These are phyloP conservation scores for Lordiphosa mommai DNA, from an alignment of 1,140 invertebrate species.

Conservation along the genomic window DNA sequence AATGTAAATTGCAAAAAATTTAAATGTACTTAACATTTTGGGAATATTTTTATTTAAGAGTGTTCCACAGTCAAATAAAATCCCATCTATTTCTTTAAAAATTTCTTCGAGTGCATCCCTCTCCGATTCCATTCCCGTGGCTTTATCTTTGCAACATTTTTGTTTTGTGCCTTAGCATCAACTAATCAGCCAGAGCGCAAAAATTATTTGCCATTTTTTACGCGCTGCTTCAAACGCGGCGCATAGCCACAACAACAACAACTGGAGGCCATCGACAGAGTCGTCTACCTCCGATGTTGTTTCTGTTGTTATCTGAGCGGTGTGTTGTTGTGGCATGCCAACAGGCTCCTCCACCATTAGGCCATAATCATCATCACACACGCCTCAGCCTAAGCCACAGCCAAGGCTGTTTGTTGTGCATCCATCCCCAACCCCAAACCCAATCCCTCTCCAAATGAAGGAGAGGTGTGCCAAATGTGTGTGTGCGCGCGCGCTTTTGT, in stretches of 20 bases:
- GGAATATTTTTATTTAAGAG: too few species aligned
- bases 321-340: conserved; percentile 39
- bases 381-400: conserved; percentile 60
- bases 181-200: conserved; percentile 73
- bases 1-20: too few species aligned
- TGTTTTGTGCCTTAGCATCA: conserved; percentile 44
- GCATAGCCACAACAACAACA: conserved; percentile 40
- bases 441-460: conserved; percentile 5
- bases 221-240: conserved; percentile 75
- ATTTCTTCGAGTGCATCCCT: conserved; percentile 2
- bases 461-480: conserved; percentile 65
- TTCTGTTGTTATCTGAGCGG: conserved; percentile 39
- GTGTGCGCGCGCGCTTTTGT: conserved; percentile 46
- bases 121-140: background rate
- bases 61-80: too few species aligned
- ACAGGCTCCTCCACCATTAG: conserved; percentile 70
- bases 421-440: background rate
- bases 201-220: conserved; percentile 77
- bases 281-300: conserved; percentile 21
- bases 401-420: conserved; percentile 13
- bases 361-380: conserved; percentile 76
- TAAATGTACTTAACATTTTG: too few species aligned
- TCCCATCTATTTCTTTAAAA: too few species aligned
- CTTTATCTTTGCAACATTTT: conserved; percentile 4
- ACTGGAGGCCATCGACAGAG: conserved; percentile 24